Percentiles rank a stretch among this genome's conserved stretches.
Evolutionary conservation across 2,797 vertebrate species (phyloP).

Genomic region (Neosalanx taihuensis): DNA sequence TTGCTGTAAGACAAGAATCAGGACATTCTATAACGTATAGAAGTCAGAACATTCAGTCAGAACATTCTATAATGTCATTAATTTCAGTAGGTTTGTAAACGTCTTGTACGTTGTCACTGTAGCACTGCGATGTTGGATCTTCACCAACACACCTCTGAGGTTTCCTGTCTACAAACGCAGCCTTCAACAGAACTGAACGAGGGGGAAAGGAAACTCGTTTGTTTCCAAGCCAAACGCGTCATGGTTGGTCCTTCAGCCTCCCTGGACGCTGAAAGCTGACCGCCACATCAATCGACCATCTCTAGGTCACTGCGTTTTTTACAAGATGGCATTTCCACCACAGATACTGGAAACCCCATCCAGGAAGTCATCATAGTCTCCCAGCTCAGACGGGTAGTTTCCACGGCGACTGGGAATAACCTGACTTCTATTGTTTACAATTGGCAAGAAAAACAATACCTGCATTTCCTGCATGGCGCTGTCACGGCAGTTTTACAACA

Average conservation of each 20-base stretch:
- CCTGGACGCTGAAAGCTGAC: constrained; percentile 30
- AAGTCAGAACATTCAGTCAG: background rate
- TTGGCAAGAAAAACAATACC: constrained; percentile 19
- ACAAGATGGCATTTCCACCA: constrained; percentile 20
- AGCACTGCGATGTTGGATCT: background rate
- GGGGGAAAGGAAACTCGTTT: constrained; percentile 19
- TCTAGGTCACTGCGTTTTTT: constrained; percentile 45
- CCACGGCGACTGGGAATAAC: constrained; percentile 42
- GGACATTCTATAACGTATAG: too few species aligned
- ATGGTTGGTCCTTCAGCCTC: constrained; percentile 57
- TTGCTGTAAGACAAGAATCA: constrained; percentile 75
- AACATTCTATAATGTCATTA: background rate
- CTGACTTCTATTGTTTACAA: constrained; percentile 44
- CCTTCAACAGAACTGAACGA: background rate
- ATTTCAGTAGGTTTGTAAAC: background rate
- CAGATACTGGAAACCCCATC: constrained; percentile 37
- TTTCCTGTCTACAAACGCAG: background rate
- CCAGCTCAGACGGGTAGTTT: constrained; percentile 58
- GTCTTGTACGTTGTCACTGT: background rate
- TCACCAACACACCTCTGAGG: background rate
- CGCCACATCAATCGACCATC: constrained; percentile 13
- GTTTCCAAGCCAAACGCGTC: constrained; percentile 21
- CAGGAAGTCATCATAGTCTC: constrained; percentile 50
- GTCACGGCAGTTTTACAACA: constrained; percentile 28
- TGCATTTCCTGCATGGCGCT: constrained; percentile 49